phyloP scores from a whole-genome alignment of 2,797 vertebrate genomes.

The Acanthurus leucopareius region DNA sequence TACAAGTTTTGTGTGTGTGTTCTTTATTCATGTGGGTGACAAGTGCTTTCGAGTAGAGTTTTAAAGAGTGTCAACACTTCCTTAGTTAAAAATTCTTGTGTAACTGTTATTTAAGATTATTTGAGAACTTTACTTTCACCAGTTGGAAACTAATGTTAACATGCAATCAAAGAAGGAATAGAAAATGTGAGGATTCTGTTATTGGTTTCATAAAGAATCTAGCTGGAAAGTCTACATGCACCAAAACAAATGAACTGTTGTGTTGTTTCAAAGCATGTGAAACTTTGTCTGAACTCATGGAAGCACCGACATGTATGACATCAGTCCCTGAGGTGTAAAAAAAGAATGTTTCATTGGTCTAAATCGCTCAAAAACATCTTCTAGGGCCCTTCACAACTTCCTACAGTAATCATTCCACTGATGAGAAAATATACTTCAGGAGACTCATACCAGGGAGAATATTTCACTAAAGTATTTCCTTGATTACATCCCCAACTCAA shows the following conservation, averaged over 20 bases:
- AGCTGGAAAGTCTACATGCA: neutral
- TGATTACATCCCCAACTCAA: constrained; percentile 39
- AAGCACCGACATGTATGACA: neutral
- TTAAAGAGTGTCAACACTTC: no score
- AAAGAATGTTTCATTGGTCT: constrained; percentile 38
- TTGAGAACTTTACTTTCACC: no score
- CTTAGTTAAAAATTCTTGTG: no score
- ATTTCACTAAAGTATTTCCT: constrained; percentile 50
- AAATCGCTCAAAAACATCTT: constrained; percentile 32
- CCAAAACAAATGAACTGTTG: neutral
- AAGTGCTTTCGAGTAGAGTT: no score
- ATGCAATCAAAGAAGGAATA: no score
- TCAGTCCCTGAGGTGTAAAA: constrained; percentile 1
- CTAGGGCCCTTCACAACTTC: constrained; percentile 34
- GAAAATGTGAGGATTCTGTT: no score
- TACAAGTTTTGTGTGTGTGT: no score
- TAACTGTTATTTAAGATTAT: no score
- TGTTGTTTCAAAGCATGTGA: neutral
- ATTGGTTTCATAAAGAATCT: no score
- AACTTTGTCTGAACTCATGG: neutral
- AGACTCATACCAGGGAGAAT: constrained; percentile 39
- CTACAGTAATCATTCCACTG: constrained; percentile 46
- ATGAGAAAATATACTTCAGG: constrained; percentile 63
- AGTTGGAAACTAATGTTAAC: no score
- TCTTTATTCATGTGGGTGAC: no score